Evolutionary conservation across 1,140 invertebrate genomes (phyloP), one percentile per base, ranked within the genome.

Genomic region (Aphelenchoides avenae): DNA sequence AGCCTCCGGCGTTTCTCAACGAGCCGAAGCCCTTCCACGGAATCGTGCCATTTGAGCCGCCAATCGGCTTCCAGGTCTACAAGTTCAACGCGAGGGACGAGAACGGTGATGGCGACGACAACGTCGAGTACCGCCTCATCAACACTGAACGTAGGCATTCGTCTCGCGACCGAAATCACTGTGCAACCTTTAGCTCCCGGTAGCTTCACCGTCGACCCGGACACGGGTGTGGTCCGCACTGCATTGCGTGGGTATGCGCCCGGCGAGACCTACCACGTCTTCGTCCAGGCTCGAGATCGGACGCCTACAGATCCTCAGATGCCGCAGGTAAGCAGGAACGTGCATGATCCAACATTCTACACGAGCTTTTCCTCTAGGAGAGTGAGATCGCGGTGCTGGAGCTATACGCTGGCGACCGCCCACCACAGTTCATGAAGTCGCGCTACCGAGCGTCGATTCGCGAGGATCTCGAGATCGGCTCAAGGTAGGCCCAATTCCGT

Each of bases 21-120:
- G 39, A 31, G 15, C 72, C 73, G 2, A 20, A 36, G 20, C 72
- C 72, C 3, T 75, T 69, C 52, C 42, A 71, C 1, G 74, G 68
- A 15, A 66, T 75, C 7, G 74, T 75, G 5, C 75, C 74, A n/a
- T 34, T 53, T 24, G 44, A 70, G 30, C 47, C 51, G 31, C 68
- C 72, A n/a, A 54, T 68, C n/a, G 71, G 71, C 39, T 51, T 60
- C 20, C 63, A 58, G 37, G 60, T 76, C 31, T 60, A 61, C 42
- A 66, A 71, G 52, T 77, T 77, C 36, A 41, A 61, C 6, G 74
- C 74, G 11, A 31, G 73, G 24, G 65, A 71, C 44, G 74, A 75
- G 47, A 46, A 53, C 27, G 74, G 71, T 7, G 67, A 74, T 27
- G 74, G 74, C 18, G 55, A 71, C 49, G 48, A 54, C 13, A 53